phyloP scores from a whole-genome alignment of 2,113 vertebrate species.

The Bolborhynchus lineola region DNA sequence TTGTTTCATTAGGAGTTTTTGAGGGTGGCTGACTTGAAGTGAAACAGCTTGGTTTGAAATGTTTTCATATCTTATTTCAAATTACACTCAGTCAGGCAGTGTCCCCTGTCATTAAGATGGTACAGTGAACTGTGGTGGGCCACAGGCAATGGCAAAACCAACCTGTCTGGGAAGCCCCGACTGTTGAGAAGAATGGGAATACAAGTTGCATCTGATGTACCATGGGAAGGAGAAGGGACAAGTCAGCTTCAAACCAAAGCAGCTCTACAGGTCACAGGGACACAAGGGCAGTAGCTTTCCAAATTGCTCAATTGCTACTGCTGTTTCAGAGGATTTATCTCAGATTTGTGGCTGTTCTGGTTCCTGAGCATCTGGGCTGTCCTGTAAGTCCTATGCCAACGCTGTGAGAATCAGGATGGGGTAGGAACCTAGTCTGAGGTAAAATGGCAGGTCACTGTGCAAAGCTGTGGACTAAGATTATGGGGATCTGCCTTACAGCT shows the following conservation, averaged over 20 bases:
- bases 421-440: neutral
- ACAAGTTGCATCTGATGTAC: rapidly evolving
- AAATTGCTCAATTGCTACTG: neutral
- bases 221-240: neutral
- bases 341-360: neutral
- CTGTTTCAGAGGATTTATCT: neutral
- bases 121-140: neutral
- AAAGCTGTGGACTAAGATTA: neutral
- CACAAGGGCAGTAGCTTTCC: neutral
- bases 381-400: neutral
- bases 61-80: neutral
- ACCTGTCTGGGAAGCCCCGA: neutral
- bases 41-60: neutral
- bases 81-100: neutral
- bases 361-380: neutral
- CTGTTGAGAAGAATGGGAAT: neutral
- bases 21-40: neutral
- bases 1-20: neutral
- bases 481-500: neutral
- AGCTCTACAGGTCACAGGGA: neutral
- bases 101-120: neutral
- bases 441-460: neutral
- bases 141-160: neutral
- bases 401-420: neutral
- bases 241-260: neutral